A percentile compares a stretch with the other conserved stretches of the same genome.
Evolutionary conservation across 2,797 vertebrate genomes (phyloP).

Genomic region (Syngnathus rostellatus): DNA sequence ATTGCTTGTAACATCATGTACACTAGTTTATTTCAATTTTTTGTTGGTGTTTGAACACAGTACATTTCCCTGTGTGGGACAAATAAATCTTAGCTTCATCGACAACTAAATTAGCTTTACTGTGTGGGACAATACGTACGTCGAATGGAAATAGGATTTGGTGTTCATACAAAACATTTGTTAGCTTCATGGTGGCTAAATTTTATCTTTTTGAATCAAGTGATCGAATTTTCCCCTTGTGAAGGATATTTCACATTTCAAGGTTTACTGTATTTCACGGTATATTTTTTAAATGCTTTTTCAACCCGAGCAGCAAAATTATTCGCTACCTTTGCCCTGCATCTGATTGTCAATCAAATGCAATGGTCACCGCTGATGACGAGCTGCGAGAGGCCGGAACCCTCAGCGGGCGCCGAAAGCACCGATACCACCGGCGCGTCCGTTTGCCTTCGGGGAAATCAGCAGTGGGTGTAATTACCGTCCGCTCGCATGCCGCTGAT

Average conservation of each 20-base stretch:
- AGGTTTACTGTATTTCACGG: background rate
- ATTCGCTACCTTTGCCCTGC: background rate
- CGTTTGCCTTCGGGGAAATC: constrained; percentile 50
- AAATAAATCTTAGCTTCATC: too few relatives aligned
- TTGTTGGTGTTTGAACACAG: too few relatives aligned
- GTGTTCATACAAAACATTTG: too few relatives aligned
- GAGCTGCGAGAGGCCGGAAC: constrained; percentile 27
- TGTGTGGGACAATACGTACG: too few relatives aligned
- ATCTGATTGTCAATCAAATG: constrained; percentile 9
- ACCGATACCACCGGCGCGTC: constrained; percentile 1
- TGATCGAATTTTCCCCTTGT: too few relatives aligned
- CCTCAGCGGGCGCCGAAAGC: constrained; percentile 2
- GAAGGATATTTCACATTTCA: background rate
- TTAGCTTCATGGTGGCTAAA: too few relatives aligned
- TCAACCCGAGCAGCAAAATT: background rate
- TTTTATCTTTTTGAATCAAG: too few relatives aligned
- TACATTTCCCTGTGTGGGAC: too few relatives aligned
- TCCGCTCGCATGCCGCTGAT: constrained; percentile 41
- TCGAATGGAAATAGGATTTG: too few relatives aligned
- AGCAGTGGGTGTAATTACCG: constrained; percentile 53
- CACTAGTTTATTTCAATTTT: too few relatives aligned
- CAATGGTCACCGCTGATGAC: background rate
- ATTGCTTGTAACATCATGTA: too few relatives aligned
- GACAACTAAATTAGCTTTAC: too few relatives aligned
- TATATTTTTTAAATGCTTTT: constrained; percentile 4